Evolutionary conservation across 2,888 invertebrate genomes (phyloP), one percentile per base, ranked within the genome.

Genomic region (Synergus itoensis): DNA sequence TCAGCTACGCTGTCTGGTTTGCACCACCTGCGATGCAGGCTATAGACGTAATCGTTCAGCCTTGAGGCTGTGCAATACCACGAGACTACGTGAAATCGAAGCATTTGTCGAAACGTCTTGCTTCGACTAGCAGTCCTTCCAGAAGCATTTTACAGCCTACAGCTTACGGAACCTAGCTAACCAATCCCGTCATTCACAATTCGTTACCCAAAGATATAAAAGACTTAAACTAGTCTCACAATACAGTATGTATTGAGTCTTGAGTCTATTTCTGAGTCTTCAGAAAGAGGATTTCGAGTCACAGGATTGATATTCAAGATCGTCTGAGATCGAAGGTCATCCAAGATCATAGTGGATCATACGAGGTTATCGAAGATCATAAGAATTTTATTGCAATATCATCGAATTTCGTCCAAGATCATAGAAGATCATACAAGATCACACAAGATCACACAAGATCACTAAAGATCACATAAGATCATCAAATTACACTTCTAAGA

Each of bases 141-240:
- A 82, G 80, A 80, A 84, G 83, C 82, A 85, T 82, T 85, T 60
- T 76, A 69, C 53, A 79, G 83, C 62, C 81, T 60, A 11, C 14
- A 9, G 21, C 53, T n/a, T n/a, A n/a, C n/a, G 53, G 53, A 53
- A 53, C n/a, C 9, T 2, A 53, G 53, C 12, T 21, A 60, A 60
- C 60, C 60, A 60, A 60, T 60, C 60, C 60, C 21, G 81, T 77
- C 43, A 76, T 78, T 69, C 63, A 62, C 53, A 78, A 82, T 80
- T 81, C 83, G 77, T 62, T 82, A 76, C 63, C 81, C 80, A 79
- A 83, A 85, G 80, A 83, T 90, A 90, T 90, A 90, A 90, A 90
- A 89, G 90, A 86, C 86, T 81, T 80, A 80, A 79, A 79, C 81
- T 77, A 83, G 79, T 81, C 81, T 81, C 76, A 79, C 7, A 53